Evolutionary conservation across 2,888 invertebrate species (phyloP).

Genomic region (Drosophila suboccidentalis): DNA sequence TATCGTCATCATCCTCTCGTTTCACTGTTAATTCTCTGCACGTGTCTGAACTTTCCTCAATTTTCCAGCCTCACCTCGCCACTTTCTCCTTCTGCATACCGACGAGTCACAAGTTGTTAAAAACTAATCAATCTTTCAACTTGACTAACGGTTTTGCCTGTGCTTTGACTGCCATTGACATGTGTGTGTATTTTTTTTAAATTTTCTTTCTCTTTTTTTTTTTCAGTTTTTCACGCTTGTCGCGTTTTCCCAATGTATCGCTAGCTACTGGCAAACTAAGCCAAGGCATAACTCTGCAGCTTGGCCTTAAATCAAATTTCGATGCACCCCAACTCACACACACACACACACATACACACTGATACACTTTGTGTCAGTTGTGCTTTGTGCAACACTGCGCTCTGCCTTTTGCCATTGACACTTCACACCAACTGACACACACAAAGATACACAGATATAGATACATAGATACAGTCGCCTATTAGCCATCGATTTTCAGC

Average conservation of each 20-base stretch:
- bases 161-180: slow-evolving; percentile 65
- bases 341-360: neutral
- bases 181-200: slow-evolving; percentile 23
- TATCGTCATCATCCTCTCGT: slow-evolving; percentile 43
- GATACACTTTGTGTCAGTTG: slow-evolving; percentile 37
- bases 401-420: slow-evolving; percentile 72
- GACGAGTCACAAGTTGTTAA: slow-evolving; percentile 79
- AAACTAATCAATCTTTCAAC: slow-evolving; percentile 82
- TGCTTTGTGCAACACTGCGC: slow-evolving; percentile 55
- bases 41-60: slow-evolving; percentile 60
- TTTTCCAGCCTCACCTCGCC: slow-evolving; percentile 7
- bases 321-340: slow-evolving; percentile 36
- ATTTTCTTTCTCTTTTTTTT: slow-evolving; percentile 29
- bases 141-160: slow-evolving; percentile 77
- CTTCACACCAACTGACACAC: slow-evolving; percentile 56
- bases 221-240: slow-evolving; percentile 63
- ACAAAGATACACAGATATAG: slow-evolving; percentile 5
- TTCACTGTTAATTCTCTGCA: slow-evolving; percentile 66
- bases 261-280: slow-evolving; percentile 53
- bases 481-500: slow-evolving; percentile 76
- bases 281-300: slow-evolving; percentile 44
- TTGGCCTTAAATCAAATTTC: slow-evolving; percentile 78
- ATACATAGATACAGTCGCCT: slow-evolving; percentile 45
- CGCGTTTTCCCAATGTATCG: slow-evolving; percentile 63
- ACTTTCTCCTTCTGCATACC: neutral